Evolutionary conservation across 1,140 invertebrate species (phyloP).

Genomic region (Mactra quadrangularis): DNA sequence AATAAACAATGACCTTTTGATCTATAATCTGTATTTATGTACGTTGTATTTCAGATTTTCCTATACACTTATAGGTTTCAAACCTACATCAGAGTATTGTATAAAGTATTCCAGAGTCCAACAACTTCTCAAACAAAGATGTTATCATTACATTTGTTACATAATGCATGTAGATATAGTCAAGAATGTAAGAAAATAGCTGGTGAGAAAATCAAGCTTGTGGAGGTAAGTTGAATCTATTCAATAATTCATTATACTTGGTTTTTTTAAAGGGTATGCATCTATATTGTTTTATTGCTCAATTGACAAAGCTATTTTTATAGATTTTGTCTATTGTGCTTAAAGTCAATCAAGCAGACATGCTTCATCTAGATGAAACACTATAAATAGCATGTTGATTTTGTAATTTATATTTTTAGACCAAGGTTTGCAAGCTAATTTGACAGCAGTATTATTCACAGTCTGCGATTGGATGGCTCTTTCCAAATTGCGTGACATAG

Average conservation of each 20-base stretch:
- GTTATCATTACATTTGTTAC: constrained; percentile 26
- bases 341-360: background rate
- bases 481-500: no score
- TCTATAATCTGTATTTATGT: no score
- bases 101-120: background rate
- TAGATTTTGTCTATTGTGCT: background rate
- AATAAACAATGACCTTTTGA: no score
- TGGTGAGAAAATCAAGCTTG: constrained; percentile 30
- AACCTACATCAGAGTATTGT: constrained; percentile 24
- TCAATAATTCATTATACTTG: background rate
- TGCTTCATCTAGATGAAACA: no score
- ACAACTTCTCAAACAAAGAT: background rate
- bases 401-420: no score
- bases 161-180: constrained; percentile 40
- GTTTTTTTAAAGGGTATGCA: background rate
- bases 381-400: no score
- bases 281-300: no score
- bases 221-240: constrained; percentile 35
- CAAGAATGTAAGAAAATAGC: constrained; percentile 35
- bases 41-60: constrained; percentile 21
- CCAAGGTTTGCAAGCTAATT: no score
- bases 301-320: no score
- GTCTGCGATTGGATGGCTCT: no score
- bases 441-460: no score
- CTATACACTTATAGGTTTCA: constrained; percentile 44